Evolutionary conservation across 2,888 invertebrate genomes (phyloP), one percentile per base, ranked within the genome.

Genomic region (Andrena minutula): DNA sequence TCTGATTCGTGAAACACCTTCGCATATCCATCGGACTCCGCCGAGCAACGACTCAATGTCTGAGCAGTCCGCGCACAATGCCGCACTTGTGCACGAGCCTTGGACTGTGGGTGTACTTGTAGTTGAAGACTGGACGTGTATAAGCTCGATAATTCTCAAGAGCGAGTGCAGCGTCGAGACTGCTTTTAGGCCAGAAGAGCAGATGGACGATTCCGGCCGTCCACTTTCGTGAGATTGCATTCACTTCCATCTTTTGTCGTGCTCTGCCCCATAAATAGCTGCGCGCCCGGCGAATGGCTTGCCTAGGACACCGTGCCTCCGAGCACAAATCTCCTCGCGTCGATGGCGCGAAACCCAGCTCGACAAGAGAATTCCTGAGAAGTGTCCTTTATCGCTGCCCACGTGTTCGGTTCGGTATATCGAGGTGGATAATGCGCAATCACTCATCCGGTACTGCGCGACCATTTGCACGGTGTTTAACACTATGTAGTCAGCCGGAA

Each of bases 281-380:
- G 12, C n/a, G 10, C 0, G 7, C 35, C 2, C 5, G 28, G 2
- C 1, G 23, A 12, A 56, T 32, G 20, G 10, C 20, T 56, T 6
- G 23, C 2, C 41, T 41, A 41, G 41, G 41, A 41, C 41, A 12
- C 41, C 12, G 41, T 12, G 41, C 26, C 6, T 16, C n/a, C n/a
- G 49, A 4, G 41, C 32, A 64, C 10, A 49, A 51, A 65, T 70
- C 41, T 79, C 23, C 8, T n/a, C n/a, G 6, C 32, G 64, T 60
- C 80, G 80, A 79, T 79, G 56, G 58, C 80, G 70, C 58, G 58
- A 65, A 53, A n/a, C 35, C 28, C 30, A 49, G 2, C 8, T 51
- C 41, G 41, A 80, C 71, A 60, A 60, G 20, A 26, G 12, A 26
- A 56, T 20, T 49, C 58, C 23, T 60, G 26, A 70, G 51, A 51